These are phyloP conservation scores for Lydus trimaculatus DNA, from an alignment of 2,888 invertebrate genomes.

Conservation along the genomic window DNA sequence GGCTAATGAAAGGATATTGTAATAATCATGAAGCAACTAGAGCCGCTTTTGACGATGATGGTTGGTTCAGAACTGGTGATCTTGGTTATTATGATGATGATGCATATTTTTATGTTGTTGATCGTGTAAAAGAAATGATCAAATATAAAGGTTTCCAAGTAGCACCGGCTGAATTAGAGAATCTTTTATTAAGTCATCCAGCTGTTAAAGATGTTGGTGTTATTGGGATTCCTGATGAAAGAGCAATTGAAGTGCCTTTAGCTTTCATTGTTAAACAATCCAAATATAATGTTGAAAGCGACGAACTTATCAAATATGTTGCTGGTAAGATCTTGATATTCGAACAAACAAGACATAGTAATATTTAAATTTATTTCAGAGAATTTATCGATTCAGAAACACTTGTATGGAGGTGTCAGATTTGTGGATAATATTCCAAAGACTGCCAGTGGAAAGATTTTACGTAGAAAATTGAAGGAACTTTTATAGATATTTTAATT, in stretches of 20 bases:
- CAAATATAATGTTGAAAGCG: constrained; percentile 60
- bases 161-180: constrained; percentile 87
- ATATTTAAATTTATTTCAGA: constrained; percentile 11
- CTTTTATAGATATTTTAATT: not conserved
- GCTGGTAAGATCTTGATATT: constrained; percentile 54
- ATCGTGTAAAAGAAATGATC: constrained; percentile 85
- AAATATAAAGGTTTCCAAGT: constrained; percentile 87
- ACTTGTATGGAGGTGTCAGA: constrained; percentile 19
- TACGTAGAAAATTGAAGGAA: constrained; percentile 17
- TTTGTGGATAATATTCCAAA: constrained; percentile 22
- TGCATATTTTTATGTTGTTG: constrained; percentile 79
- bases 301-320: constrained; percentile 56
- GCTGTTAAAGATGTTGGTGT: constrained; percentile 81
- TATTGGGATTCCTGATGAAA: constrained; percentile 76
- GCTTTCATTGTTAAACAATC: constrained; percentile 76
- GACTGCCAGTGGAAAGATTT: constrained; percentile 19
- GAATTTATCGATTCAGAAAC: constrained; percentile 20
- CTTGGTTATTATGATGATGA: constrained; percentile 68
- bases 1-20: constrained; percentile 73
- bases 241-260: constrained; percentile 76
- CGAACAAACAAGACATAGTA: too few species aligned
- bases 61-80: constrained; percentile 77
- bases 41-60: constrained; percentile 71
- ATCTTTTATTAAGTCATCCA: constrained; percentile 72
- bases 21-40: constrained; percentile 70